These are phyloP conservation scores for Cheirogaleus major DNA, from an alignment of 2,797 vertebrate species.

Conservation along the genomic window DNA sequence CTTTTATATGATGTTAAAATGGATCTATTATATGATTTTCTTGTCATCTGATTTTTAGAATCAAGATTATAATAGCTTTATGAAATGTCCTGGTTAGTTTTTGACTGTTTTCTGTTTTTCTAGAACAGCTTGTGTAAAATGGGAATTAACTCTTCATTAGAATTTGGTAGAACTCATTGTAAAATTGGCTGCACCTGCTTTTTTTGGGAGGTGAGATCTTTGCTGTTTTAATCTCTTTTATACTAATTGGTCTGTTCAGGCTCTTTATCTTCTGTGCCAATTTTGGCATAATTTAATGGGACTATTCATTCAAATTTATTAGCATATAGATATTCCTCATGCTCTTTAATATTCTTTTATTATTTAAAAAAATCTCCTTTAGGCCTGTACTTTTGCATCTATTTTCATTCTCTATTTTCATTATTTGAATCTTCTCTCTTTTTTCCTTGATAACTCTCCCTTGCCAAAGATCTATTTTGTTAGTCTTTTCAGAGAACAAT, in stretches of 20 bases:
- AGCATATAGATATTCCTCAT: neutral
- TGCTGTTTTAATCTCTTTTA: constrained; percentile 34
- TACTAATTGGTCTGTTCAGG: neutral
- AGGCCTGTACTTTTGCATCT: neutral
- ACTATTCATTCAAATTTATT: constrained; percentile 19
- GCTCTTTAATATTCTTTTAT: neutral
- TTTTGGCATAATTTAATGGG: constrained; percentile 31
- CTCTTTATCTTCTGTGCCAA: neutral
- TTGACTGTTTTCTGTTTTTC: constrained; percentile 10
- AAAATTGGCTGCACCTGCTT: constrained; percentile 51
- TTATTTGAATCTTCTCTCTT: neutral
- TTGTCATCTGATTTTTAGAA: constrained; percentile 34
- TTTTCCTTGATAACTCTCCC: constrained; percentile 4
- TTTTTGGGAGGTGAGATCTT: neutral
- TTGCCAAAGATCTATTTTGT: neutral
- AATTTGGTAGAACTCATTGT: constrained; percentile 40
- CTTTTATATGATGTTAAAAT: constrained; percentile 49
- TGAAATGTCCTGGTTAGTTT: constrained; percentile 13
- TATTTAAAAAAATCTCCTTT: neutral
- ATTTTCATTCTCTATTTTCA: constrained; percentile 54
- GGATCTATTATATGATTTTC: constrained; percentile 35
- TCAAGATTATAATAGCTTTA: neutral
- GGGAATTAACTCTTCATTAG: constrained; percentile 45
- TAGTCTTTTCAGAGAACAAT: constrained; percentile 4
- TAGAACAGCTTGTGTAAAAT: constrained; percentile 21